Evolutionary conservation across 2,888 invertebrate species (phyloP).

Genomic region (Melinopterus prodromus): DNA sequence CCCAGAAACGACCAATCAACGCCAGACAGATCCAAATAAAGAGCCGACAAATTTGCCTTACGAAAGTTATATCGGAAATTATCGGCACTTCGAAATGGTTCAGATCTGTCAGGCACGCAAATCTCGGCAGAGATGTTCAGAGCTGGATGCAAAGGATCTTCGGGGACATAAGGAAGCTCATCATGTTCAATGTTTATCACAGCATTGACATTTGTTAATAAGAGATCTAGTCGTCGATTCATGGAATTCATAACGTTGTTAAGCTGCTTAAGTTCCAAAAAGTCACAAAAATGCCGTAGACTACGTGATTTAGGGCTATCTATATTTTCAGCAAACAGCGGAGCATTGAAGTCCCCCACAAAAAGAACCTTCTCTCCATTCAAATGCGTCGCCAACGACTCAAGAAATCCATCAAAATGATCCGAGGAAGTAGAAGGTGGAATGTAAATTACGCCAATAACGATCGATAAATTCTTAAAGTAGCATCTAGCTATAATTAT

Average conservation of each 20-base stretch:
- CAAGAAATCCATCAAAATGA: no score
- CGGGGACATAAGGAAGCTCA: background rate
- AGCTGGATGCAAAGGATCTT: background rate
- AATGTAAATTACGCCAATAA: background rate
- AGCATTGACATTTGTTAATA: background rate
- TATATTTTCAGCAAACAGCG: no score
- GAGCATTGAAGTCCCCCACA: no score
- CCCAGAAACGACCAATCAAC: background rate
- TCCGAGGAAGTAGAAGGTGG: no score
- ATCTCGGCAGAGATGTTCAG: background rate
- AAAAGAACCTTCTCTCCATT: no score
- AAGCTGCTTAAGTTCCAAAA: background rate
- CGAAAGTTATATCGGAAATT: background rate
- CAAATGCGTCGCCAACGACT: no score
- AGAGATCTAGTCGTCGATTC: background rate
- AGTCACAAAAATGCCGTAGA: background rate
- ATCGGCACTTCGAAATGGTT: background rate
- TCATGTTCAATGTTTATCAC: background rate
- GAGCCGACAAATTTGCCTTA: background rate
- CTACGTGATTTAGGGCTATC: background rate
- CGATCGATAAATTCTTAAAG: background rate
- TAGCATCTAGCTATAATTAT: background rate
- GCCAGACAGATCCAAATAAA: background rate
- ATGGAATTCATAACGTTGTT: background rate
- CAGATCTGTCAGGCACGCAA: background rate